These are phyloP conservation scores for Eupithecia inturbata DNA, from an alignment of 2,888 invertebrate genomes.

Conservation along the genomic window DNA sequence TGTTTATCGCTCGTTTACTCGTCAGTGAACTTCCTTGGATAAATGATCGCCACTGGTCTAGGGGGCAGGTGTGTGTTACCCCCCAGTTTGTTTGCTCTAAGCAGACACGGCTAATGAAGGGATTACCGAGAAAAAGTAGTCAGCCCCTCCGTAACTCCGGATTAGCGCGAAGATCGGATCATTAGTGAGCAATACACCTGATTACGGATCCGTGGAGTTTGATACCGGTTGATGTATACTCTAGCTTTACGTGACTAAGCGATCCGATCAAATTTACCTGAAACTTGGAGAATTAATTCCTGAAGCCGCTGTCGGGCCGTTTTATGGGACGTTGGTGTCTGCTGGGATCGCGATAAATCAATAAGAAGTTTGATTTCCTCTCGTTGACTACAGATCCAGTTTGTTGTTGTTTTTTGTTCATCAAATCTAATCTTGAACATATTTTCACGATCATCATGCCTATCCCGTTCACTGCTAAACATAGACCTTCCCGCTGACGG, in stretches of 20 bases:
- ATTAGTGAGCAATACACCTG: conserved; percentile 79
- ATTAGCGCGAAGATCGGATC: conserved; percentile 73
- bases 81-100: conserved; percentile 59
- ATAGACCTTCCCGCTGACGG: neutral
- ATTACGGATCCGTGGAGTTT: conserved; percentile 63
- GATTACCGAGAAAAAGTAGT: conserved; percentile 78
- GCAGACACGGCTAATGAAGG: conserved; percentile 73
- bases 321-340: neutral
- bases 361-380: neutral
- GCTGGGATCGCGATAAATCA: neutral
- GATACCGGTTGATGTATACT: conserved; percentile 64
- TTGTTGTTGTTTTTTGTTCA: neutral
- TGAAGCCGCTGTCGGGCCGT: neutral
- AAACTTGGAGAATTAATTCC: conserved; percentile 39
- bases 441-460: neutral
- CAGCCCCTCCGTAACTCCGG: conserved; percentile 60
- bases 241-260: conserved; percentile 56
- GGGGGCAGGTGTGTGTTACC: conserved; percentile 33
- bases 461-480: neutral
- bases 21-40: conserved; percentile 7
- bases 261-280: conserved; percentile 32
- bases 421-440: neutral
- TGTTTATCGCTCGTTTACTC: conserved; percentile 6
- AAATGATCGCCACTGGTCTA: conserved; percentile 20
- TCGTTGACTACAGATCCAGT: neutral